Evolutionary conservation across 2,113 vertebrate genomes (phyloP), one percentile per base, ranked within the genome.

Genomic region (Oreocharis arfaki): DNA sequence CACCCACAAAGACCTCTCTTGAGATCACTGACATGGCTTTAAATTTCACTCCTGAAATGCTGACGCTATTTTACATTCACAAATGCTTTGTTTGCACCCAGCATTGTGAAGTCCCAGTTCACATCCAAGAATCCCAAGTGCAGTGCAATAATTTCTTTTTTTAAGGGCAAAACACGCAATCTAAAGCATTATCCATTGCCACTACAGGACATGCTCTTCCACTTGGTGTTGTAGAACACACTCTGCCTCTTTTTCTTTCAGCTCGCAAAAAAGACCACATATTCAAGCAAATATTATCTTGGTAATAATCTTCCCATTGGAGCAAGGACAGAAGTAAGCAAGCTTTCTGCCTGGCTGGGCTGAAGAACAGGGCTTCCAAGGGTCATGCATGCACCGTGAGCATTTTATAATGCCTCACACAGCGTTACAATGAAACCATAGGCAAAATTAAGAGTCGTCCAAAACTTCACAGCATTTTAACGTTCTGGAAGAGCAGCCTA

Each of bases 301-400:
- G 47, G 18, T 16, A 28, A 78, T 11, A 16, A 6, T 30, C 50
- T 41, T 47, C 28, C 64, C 44, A 39, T 2, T 9, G 4, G 11
- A 71, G 47, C 39, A 84, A 35, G 30, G 33, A 35, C 39, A 70
- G 69, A 74, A 84, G 28, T 5, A 35, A 60, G 20, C 44, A 41
- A 53, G 26, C 19, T 49, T 52, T 44, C 1, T 21, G 41, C n/a
- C 53, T 6, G 10, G 41, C 18, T 41, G 39, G 17, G 42, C n/a
- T 46, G 30, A n/a, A 55, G 74, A 67, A 22, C 16, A 3, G 37
- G 26, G n/a, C 46, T 76, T 28, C 46, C 50, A 53, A 9, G 15
- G 11, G 23, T 1, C 59, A 11, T 0, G 3, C 1, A 18, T 0
- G 0, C 3, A 68, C 1, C 11, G 1, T 1, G 3, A 47, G 22